Conservation (phyloP, 2,888 invertebrate species). For the Eilema caniola region DNA sequence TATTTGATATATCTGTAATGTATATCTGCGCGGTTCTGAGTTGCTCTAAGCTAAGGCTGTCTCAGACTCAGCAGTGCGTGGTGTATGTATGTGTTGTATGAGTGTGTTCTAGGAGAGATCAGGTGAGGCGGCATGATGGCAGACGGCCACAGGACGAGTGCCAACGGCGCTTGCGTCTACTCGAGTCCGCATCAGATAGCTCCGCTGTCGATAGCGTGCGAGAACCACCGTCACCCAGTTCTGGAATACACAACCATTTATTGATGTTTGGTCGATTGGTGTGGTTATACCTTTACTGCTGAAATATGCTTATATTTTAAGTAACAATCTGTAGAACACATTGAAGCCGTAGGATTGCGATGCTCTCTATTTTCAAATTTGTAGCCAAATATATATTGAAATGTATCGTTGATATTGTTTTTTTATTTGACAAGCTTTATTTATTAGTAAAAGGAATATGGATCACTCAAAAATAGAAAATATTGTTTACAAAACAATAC, state of each 20-base stretch:
- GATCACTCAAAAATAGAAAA: slow-evolving; percentile 33
- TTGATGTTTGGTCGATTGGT: neutral
- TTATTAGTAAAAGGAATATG: slow-evolving; percentile 26
- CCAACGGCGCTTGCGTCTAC: slow-evolving; percentile 78
- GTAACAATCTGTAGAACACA: neutral
- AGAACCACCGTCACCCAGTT: slow-evolving; percentile 76
- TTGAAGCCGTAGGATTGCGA: neutral
- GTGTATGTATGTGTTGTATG: slow-evolving; percentile 9
- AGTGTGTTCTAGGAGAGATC: slow-evolving; percentile 51
- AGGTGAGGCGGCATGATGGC: slow-evolving; percentile 80
- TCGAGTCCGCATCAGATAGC: slow-evolving; percentile 76
- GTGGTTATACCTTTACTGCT: neutral
- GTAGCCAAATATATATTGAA: neutral
- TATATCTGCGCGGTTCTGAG: neutral
- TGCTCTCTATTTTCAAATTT: neutral
- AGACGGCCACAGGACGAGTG: slow-evolving; percentile 82
- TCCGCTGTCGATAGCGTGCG: slow-evolving; percentile 81
- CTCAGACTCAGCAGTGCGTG: slow-evolving; percentile 2
- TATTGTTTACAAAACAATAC: slow-evolving; percentile 25
- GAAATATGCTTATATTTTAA: neutral
- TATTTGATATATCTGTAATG: slow-evolving; percentile 16
- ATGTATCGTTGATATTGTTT: neutral
- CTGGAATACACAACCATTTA: slow-evolving; percentile 54
- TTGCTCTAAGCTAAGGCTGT: neutral
- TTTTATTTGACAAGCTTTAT: neutral